phyloP scores from a whole-genome alignment of 2,113 vertebrate species.

The Aleadryas rufinucha region DNA sequence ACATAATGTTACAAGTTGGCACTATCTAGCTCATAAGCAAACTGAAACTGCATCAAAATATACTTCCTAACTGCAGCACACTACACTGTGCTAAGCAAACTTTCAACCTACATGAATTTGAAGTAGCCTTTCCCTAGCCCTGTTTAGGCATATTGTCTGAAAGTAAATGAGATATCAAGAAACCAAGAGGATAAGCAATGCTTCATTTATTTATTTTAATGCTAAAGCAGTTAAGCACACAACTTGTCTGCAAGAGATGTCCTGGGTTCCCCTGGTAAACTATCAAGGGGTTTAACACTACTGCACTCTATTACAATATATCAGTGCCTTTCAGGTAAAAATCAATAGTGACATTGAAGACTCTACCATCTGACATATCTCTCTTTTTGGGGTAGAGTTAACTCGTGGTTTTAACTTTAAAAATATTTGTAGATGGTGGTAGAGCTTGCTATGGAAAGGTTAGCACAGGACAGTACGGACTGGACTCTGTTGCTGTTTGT shows the following conservation, averaged over 20 bases:
- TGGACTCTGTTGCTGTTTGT: background rate
- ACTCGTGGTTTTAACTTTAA: background rate
- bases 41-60: background rate
- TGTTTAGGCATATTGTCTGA: background rate
- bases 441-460: background rate
- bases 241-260: background rate
- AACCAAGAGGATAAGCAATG: background rate
- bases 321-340: background rate
- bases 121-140: background rate
- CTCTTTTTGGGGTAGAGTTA: background rate
- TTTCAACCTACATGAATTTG: background rate
- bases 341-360: background rate
- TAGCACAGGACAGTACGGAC: background rate
- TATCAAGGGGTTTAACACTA: background rate
- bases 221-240: background rate
- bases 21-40: background rate
- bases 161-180: background rate
- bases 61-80: background rate
- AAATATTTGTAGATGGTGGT: background rate
- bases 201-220: background rate
- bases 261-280: background rate
- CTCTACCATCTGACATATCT: background rate
- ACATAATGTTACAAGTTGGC: background rate
- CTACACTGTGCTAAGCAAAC: background rate
- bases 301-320: background rate